Conservation (phyloP, 2,888 invertebrate species). For the Cenopis cana region DNA sequence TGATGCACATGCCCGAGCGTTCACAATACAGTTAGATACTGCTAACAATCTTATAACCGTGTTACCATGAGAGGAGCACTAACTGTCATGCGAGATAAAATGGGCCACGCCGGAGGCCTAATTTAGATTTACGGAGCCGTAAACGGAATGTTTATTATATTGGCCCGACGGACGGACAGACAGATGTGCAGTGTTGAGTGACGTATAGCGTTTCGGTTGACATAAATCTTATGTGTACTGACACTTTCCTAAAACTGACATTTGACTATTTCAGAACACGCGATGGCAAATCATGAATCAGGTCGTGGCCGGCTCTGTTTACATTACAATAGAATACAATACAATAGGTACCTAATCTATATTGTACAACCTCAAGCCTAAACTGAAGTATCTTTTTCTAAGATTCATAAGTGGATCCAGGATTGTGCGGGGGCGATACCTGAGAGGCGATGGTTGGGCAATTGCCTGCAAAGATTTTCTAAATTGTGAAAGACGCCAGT, state of each 20-base stretch:
- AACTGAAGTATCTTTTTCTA: no score
- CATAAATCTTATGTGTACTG: not conserved
- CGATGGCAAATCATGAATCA: no score
- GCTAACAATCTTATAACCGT: conserved; percentile 6
- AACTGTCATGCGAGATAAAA: conserved; percentile 31
- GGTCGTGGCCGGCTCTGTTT: no score
- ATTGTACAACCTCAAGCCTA: no score
- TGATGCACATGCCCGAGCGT: not conserved
- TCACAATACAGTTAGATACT: not conserved
- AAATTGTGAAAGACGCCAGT: no score
- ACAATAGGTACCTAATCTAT: no score
- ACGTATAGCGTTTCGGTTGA: conserved; percentile 15
- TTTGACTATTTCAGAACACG: no score
- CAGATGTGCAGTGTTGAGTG: conserved; percentile 17
- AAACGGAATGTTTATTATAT: conserved; percentile 28
- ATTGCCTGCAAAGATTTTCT: no score
- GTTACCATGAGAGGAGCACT: conserved; percentile 27
- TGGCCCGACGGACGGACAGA: conserved; percentile 4
- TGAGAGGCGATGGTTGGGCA: no score
- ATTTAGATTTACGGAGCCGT: conserved; percentile 36
- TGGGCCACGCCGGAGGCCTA: conserved; percentile 32
- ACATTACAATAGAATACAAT: no score
- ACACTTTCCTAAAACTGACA: not conserved
- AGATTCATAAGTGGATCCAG: no score
- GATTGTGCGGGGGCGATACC: no score